Evolutionary conservation across 2,797 vertebrate species (phyloP).

Genomic region (Selene dorsalis): DNA sequence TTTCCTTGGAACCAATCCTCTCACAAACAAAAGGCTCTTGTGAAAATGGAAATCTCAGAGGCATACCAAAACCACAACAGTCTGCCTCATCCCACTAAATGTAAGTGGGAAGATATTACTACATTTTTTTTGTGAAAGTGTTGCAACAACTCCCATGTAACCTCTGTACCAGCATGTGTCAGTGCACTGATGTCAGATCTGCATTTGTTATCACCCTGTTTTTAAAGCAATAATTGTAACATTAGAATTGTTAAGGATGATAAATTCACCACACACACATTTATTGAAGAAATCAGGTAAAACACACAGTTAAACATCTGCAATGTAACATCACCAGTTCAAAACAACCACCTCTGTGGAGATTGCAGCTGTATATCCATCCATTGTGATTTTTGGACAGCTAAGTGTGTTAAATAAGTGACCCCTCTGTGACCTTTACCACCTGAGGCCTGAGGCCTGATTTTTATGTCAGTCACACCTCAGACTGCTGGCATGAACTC

Average conservation of each 20-base stretch:
- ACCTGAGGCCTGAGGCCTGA: constrained; percentile 36
- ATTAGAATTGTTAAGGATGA: background rate
- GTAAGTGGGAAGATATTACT: background rate
- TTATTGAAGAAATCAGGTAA: background rate
- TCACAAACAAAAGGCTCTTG: background rate
- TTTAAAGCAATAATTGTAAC: background rate
- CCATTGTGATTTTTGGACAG: constrained; percentile 1
- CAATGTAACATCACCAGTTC: background rate
- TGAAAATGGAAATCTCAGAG: background rate
- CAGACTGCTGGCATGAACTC: constrained; percentile 30
- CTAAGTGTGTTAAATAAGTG: constrained; percentile 11
- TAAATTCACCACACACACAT: background rate
- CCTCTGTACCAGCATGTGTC: background rate
- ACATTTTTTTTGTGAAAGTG: background rate
- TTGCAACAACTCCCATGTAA: too few relatives aligned
- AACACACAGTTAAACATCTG: too few relatives aligned
- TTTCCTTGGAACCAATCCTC: background rate
- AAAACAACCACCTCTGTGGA: background rate
- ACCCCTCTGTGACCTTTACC: constrained; percentile 29
- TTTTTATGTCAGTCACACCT: constrained; percentile 43
- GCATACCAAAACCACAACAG: background rate
- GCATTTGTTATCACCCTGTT: background rate
- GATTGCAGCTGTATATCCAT: background rate
- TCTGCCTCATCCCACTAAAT: background rate
- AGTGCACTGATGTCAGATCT: background rate